Base-by-base conservation (phyloP, 64 coral and sea anemone species). In the Montipora capricornis region DNA sequence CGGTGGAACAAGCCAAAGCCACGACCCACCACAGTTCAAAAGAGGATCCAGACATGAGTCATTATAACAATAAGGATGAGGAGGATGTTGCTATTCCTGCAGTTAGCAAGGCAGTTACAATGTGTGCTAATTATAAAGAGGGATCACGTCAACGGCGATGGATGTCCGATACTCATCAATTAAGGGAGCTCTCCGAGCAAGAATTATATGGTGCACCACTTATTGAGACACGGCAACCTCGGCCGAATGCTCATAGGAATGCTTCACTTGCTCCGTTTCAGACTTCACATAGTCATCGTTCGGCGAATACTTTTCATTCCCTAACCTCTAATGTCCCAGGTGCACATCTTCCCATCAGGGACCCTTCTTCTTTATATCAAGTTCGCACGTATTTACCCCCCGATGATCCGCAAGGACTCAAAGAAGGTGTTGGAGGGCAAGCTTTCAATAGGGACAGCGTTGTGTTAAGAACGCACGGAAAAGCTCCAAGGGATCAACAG, bases 181-280 rank as follows among this genome's bases (percentile, higher is more conserved):
- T 68, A 5, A 12, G 8, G 15, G 37, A 2, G 6, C 4, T 83
- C 51, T 13, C 64, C 49, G 82, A 86, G 17, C 62, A 52, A 3
- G 82, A 50, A 50, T 73, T 86, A 50, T 86, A 86, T 20, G 82
- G 82, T 70, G 45, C 47, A 69, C 6, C 15, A 16, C 4, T 60
- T n/a, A 4, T 2, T 51, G 53, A 12, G 52, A 14, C 55, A 82
- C 22, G 13, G 53, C 61, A 11, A 14, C 11, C 4, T 44, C 22
- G 13, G n/a, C 11, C 12, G 2, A 12, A 44, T 82, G 2, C 55
- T 26, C 78, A 9, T 59, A 4, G 9, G 19, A 58, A n/a, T 26
- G 8, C 50, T 4, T 80, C 50, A 64, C 13, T 64, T 7, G 61
- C 9, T 19, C 9, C 13, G 2, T 17, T 4, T 20, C 19, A 52